phyloP scores from a whole-genome alignment of 2,888 invertebrate species.

The Lasioglossum lativentre region DNA sequence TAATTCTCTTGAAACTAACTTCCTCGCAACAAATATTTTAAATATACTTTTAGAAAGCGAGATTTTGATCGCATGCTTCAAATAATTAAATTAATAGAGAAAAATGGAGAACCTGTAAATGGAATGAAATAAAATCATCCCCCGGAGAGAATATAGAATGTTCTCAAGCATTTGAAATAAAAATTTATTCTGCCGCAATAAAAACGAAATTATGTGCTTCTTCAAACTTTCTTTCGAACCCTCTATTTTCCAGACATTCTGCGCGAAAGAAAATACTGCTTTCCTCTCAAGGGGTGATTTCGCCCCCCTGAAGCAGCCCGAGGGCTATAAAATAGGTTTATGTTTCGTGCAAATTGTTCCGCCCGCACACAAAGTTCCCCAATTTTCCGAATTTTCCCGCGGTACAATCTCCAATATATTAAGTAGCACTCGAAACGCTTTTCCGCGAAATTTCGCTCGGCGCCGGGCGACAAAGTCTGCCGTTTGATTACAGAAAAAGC shows the following conservation, averaged over 20 bases:
- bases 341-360: neutral
- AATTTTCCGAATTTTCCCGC: neutral
- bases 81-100: neutral
- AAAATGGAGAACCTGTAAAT: no score
- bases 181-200: neutral
- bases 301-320: neutral
- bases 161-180: neutral
- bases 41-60: neutral
- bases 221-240: neutral
- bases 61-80: neutral
- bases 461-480: neutral
- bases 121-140: neutral
- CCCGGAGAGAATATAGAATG: neutral
- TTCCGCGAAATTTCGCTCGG: neutral
- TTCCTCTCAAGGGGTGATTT: neutral
- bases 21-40: neutral
- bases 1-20: no score
- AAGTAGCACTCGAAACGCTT: neutral
- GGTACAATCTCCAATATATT: neutral
- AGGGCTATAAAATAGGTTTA: slow-evolving; percentile 1
- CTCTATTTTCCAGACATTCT: neutral
- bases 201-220: neutral
- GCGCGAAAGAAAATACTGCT: neutral
- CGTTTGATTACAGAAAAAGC: neutral
- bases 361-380: neutral